Conservation (phyloP, 2,797 vertebrate species). For the Calcarius lapponicus region DNA sequence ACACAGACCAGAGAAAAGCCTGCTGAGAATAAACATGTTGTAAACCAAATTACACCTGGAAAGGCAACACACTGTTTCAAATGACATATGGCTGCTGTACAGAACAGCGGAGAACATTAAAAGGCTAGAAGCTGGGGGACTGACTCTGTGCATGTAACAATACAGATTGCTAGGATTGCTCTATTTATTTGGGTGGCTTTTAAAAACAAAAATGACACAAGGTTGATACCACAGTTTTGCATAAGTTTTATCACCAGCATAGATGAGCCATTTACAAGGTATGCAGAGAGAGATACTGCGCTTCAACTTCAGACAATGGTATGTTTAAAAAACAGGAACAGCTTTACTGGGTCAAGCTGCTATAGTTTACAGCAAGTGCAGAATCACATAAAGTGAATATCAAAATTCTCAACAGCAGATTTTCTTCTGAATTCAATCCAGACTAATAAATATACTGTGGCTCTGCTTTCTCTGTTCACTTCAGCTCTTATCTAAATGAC, state of each 20-base stretch:
- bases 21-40: background rate
- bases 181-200: background rate
- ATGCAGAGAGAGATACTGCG: background rate
- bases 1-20: background rate
- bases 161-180: background rate
- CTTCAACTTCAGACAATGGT: background rate
- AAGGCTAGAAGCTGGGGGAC: background rate
- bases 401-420: background rate
- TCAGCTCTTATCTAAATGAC: slow-evolving; percentile 3
- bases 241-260: background rate
- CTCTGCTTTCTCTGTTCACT: background rate
- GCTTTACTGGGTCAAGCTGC: background rate
- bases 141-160: background rate
- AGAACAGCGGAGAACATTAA: background rate
- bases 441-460: background rate
- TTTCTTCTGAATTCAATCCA: background rate
- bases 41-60: background rate
- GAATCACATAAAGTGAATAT: background rate
- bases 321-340: background rate
- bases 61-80: background rate
- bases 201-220: background rate
- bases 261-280: background rate
- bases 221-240: background rate
- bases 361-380: background rate
- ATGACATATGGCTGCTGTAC: background rate